A percentile compares a stretch with the other conserved stretches of the same genome.
Evolutionary conservation across 2,113 vertebrate species (phyloP).

Genomic region (Corythornis cristatus): DNA sequence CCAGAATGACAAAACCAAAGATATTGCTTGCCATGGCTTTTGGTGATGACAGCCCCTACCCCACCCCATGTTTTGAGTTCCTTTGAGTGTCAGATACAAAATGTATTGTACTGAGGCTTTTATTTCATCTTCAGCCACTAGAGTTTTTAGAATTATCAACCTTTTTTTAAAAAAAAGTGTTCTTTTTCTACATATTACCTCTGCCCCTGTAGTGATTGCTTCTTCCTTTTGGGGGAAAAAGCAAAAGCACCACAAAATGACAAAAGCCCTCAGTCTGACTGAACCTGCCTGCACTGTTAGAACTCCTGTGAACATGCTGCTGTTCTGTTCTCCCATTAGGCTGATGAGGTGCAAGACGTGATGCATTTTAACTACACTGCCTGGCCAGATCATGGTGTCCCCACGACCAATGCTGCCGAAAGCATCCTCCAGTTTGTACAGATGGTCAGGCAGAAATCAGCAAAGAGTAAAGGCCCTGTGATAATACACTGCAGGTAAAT

Average conservation of each 20-base stretch:
- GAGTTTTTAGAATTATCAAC: not conserved
- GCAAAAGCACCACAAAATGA: not conserved
- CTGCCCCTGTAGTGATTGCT: not conserved
- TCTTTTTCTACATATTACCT: not conserved
- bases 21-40: not conserved
- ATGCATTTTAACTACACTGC: constrained; percentile 96
- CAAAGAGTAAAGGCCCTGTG: constrained; percentile 86
- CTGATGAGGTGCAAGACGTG: constrained; percentile 88
- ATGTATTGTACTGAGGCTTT: not conserved
- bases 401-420: constrained; percentile 89
- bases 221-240: not conserved
- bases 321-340: constrained; percentile 71
- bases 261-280: not conserved
- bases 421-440: constrained; percentile 95
- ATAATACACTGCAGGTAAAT: constrained; percentile 94
- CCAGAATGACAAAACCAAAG: not conserved
- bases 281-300: not conserved
- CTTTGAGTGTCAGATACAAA: not conserved
- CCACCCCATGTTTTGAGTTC: not conserved
- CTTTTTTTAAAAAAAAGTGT: not conserved
- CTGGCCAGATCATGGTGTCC: constrained; percentile 96
- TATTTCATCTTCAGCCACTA: not conserved
- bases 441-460: constrained; percentile 90
- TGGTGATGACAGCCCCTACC: not conserved
- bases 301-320: not conserved